Conservation (phyloP, 2,113 vertebrate species). For the Myiopsitta monachus region DNA sequence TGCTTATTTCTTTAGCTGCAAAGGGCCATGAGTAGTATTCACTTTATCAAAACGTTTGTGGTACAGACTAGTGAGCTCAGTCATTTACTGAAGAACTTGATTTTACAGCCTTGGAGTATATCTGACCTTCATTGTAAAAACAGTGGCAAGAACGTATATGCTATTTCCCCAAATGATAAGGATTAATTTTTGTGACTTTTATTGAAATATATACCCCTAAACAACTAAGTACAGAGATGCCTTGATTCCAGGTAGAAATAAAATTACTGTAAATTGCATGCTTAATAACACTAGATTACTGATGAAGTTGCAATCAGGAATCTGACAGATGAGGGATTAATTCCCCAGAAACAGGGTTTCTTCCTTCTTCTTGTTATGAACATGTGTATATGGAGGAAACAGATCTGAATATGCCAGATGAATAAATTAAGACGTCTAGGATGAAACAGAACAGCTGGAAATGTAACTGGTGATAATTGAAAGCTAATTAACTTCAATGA, state of each 20-base stretch:
- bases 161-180: neutral
- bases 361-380: conserved; percentile 2
- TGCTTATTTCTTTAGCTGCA: neutral
- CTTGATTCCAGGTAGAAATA: neutral
- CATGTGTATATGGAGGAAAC: neutral
- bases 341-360: neutral
- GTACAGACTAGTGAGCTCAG: neutral
- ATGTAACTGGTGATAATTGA: conserved; percentile 23
- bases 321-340: conserved; percentile 26
- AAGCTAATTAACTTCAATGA: conserved; percentile 26
- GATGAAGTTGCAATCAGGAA: neutral
- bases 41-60: neutral
- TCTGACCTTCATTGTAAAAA: neutral
- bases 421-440: conserved; percentile 35
- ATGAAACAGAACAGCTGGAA: conserved; percentile 50
- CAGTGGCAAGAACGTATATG: neutral
- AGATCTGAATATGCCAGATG: neutral
- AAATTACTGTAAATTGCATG: neutral
- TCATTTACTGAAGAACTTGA: neutral
- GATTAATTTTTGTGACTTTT: neutral
- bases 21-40: neutral
- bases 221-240: neutral
- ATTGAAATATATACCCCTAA: neutral
- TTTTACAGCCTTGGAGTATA: neutral
- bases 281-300: neutral